Base-by-base conservation (phyloP, 2,888 invertebrate genomes). In the Macaria liturata region DNA sequence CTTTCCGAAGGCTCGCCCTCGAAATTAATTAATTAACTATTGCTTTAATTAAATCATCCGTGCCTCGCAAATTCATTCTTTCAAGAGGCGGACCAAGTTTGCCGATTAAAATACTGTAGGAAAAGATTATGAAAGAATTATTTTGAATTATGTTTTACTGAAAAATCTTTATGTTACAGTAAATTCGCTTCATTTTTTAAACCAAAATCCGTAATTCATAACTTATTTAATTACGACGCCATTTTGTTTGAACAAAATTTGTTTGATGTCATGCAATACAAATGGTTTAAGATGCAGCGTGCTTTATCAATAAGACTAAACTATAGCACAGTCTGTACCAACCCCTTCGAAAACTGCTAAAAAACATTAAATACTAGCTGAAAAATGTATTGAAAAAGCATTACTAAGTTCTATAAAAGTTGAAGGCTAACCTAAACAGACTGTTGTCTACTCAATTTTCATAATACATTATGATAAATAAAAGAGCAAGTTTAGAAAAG, bases 11-110 rank as follows among this genome's bases (percentile, higher is more conserved):
- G 75, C 71, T 77, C 82, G 76, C 79, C 75, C 77, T 76, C 77
- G 71, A 82, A 83, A 84, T 85, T 85, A 84, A 88, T 86, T 87
- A 87, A 88, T 87, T 86, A 88, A 85, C 82, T 86, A 86, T 86
- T 78, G 84, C 77, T 80, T 83, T 83, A 84, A 88, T 88, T 85
- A 84, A 86, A 86, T 82, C 77, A 81, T 78, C 73, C 73, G 69
- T 62, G 74, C 71, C 72, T 72, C 67, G 75, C 68, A 76, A 79
- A 81, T 81, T 83, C 76, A 81, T 80, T 79, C 72, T 80, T 80
- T 75, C 67, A 59, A 65, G 48, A 47, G 47, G 48, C 51, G 44
- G 70, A 63, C 67, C 67, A 78, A 76, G 74, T 78, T 80, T 73
- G 64, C 66, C 71, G 64, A 65, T 70, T 65, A 72, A 75, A 75